These are phyloP conservation scores for Philopedon plagiatum DNA, from an alignment of 2,888 invertebrate genomes.

Conservation along the genomic window DNA sequence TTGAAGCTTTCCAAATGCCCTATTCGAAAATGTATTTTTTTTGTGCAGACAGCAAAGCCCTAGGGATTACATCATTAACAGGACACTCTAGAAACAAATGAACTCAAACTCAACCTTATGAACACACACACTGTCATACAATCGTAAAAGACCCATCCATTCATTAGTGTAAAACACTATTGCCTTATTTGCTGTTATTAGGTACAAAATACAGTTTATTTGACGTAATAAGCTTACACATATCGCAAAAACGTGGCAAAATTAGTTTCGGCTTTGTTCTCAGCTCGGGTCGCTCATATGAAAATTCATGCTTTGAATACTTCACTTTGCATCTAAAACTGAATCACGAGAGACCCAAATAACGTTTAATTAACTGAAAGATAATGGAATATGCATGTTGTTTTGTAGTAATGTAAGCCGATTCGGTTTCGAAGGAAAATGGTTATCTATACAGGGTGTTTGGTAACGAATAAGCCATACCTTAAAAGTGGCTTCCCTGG, in stretches of 20 bases:
- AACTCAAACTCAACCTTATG: too few relatives aligned
- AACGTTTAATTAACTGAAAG: constrained; percentile 6
- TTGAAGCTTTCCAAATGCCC: too few relatives aligned
- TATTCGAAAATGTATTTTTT: too few relatives aligned
- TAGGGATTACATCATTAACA: too few relatives aligned
- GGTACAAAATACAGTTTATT: neutral
- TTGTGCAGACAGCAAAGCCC: too few relatives aligned
- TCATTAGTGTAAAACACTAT: neutral
- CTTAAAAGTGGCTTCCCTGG: too few relatives aligned
- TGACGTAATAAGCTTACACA: neutral
- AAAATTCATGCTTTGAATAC: constrained; percentile 4
- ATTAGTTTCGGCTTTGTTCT: neutral
- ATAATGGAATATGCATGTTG: constrained; percentile 17
- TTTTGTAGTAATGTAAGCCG: neutral
- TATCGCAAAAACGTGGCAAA: neutral
- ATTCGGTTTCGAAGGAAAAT: neutral
- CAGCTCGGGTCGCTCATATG: neutral
- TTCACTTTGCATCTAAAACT: neutral
- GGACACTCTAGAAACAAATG: too few relatives aligned
- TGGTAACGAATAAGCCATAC: too few relatives aligned
- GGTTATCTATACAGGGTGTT: too few relatives aligned
- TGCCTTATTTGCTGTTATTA: neutral
- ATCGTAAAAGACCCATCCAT: neutral
- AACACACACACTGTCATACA: too few relatives aligned
- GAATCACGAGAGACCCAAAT: neutral